phyloP scores from a whole-genome alignment of 2,888 invertebrate species.

The Euspilapteryx auroguttella region DNA sequence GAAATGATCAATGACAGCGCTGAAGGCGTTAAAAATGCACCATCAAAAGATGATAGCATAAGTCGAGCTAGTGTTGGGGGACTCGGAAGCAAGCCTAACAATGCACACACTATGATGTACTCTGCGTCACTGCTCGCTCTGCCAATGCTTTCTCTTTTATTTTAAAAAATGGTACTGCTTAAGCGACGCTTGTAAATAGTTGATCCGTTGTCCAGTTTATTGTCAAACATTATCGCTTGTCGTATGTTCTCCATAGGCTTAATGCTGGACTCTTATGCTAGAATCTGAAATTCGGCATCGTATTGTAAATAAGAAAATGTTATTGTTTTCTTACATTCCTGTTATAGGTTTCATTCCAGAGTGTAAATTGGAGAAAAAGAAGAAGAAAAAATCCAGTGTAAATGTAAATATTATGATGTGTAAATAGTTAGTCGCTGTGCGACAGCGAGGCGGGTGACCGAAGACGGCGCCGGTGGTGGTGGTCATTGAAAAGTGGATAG shows the following conservation, averaged over 20 bases:
- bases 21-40: conserved; percentile 24
- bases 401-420: conserved; percentile 44
- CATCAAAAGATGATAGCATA: conserved; percentile 31
- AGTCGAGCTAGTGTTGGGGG: conserved; percentile 33
- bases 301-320: conserved; percentile 32
- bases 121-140: conserved; percentile 20
- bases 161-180: conserved; percentile 25
- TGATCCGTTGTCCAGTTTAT: no score
- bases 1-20: conserved; percentile 31
- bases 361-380: conserved; percentile 36
- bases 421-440: conserved; percentile 43
- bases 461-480: background rate
- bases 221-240: no score
- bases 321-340: conserved; percentile 46
- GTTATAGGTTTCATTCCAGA: conserved; percentile 41
- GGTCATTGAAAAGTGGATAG: background rate
- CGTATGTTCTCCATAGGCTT: conserved; percentile 22
- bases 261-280: conserved; percentile 30
- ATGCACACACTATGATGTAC: conserved; percentile 18
- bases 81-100: conserved; percentile 31
- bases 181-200: conserved; percentile 31
- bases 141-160: conserved; percentile 28
- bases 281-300: no score
- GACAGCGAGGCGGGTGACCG: conserved; percentile 15
- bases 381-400: conserved; percentile 45